Evolutionary conservation across 2,797 vertebrate species (phyloP).

Genomic region (Myotis pilosus): DNA sequence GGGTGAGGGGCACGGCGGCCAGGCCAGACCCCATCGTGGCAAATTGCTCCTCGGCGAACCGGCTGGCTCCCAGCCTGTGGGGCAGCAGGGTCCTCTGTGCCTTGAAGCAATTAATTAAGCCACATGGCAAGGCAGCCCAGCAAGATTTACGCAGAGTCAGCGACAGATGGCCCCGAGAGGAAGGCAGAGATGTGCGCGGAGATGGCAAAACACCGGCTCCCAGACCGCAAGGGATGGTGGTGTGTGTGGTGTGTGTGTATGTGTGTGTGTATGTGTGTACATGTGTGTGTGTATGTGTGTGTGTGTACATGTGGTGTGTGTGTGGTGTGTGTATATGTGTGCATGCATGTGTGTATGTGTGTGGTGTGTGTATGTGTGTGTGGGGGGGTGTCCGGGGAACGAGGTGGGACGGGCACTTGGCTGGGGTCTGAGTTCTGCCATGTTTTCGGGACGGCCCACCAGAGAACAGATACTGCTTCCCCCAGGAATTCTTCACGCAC

Average conservation of each 20-base stretch:
- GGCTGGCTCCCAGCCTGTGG: slow-evolving; percentile 41
- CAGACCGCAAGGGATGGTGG: background rate
- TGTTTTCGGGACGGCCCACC: background rate
- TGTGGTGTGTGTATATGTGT: no score
- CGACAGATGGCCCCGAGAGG: slow-evolving; percentile 70
- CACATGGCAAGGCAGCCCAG: slow-evolving; percentile 61
- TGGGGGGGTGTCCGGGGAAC: accelerated
- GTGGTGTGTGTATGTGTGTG: no score
- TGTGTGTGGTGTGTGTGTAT: no score
- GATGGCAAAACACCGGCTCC: background rate
- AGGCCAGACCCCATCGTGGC: background rate
- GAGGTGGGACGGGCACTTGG: background rate
- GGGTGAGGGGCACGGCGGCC: background rate
- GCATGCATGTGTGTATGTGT: no score
- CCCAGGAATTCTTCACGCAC: background rate
- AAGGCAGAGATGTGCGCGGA: slow-evolving; percentile 32
- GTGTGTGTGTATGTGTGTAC: accelerated
- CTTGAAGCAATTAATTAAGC: slow-evolving; percentile 74
- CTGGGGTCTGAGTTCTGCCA: background rate
- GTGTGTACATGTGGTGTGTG: no score
- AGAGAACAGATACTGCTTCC: background rate
- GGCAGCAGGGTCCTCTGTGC: slow-evolving; percentile 51
- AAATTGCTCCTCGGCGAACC: background rate
- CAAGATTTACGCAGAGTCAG: slow-evolving; percentile 69
- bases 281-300: no score